phyloP scores from a whole-genome alignment of 2,113 vertebrate species.

The Sinosuthora webbiana region DNA sequence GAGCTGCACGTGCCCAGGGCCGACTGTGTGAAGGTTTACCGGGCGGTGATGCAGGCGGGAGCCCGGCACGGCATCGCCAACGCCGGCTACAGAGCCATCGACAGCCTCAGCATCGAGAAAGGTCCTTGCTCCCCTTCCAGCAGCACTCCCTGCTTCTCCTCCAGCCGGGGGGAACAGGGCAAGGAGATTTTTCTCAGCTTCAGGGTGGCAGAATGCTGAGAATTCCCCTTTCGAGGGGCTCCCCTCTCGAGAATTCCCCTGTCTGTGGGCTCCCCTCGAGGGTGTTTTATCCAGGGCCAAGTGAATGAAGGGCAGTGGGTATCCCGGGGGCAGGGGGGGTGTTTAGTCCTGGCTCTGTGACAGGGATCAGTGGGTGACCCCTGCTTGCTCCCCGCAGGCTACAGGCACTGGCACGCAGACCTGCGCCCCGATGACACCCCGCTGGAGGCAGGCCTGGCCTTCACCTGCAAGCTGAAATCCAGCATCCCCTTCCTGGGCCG shows the following conservation, averaged over 20 bases:
- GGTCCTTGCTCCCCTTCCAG: constrained; percentile 64
- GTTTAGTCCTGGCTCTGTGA: rapidly evolving
- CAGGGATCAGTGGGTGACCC: neutral
- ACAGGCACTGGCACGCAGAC: constrained; percentile 94
- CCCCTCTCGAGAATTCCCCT: too few relatives aligned
- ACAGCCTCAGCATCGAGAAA: constrained; percentile 97
- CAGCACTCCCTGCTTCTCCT: rapidly evolving
- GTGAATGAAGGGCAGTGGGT: too few relatives aligned
- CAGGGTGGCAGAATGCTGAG: neutral
- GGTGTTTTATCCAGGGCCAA: neutral
- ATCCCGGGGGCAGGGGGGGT: neutral
- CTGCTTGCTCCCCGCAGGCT: constrained; percentile 71
- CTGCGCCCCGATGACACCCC: constrained; percentile 90
- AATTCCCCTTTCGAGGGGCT: neutral
- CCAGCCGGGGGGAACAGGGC: rapidly evolving
- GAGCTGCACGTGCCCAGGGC: constrained; percentile 88
- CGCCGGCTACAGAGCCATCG: constrained; percentile 93
- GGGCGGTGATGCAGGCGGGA: constrained; percentile 85
- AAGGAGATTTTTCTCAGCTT: neutral
- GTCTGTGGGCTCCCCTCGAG: rapidly evolving
- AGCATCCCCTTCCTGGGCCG: constrained; percentile 85
- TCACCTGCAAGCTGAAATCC: constrained; percentile 92
- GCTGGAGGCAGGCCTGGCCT: constrained; percentile 88
- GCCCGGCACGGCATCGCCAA: constrained; percentile 83
- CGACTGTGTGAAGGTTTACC: constrained; percentile 86